Evolutionary conservation across 1,140 invertebrate genomes (phyloP).

Genomic region (Lordiphosa collinella): DNA sequence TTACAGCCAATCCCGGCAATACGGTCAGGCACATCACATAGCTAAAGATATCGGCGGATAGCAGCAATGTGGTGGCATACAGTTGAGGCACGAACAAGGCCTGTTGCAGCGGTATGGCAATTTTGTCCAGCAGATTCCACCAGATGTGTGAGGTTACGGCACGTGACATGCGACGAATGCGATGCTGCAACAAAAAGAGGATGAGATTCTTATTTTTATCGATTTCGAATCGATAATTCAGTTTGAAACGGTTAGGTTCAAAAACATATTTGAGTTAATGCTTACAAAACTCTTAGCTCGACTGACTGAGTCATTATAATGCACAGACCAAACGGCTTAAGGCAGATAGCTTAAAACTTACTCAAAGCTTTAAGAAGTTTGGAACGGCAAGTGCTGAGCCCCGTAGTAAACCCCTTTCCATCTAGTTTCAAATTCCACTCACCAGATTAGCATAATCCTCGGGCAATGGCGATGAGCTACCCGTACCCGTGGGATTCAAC

Average conservation of each 20-base stretch:
- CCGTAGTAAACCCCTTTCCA: no score
- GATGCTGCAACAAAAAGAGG: slow-evolving; percentile 28
- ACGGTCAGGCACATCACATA: slow-evolving; percentile 78
- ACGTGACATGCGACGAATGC: slow-evolving; percentile 63
- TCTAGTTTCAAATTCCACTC: slow-evolving; percentile 6
- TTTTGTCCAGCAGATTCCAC: slow-evolving; percentile 70
- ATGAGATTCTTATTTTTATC: no score
- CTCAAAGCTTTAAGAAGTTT: no score
- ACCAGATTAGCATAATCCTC: slow-evolving; percentile 57
- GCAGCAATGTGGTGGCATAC: slow-evolving; percentile 67
- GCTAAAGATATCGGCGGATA: slow-evolving; percentile 76
- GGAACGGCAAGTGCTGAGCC: no score
- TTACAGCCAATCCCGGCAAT: slow-evolving; percentile 65
- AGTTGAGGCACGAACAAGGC: slow-evolving; percentile 68
- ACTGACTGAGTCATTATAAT: no score
- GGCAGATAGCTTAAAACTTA: no score
- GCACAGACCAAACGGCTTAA: no score
- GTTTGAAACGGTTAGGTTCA: no score
- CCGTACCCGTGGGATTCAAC: slow-evolving; percentile 26
- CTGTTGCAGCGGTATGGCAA: slow-evolving; percentile 66
- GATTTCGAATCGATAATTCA: no score
- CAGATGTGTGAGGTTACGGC: slow-evolving; percentile 63
- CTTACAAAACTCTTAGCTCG: no score
- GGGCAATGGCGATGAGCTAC: slow-evolving; percentile 49
- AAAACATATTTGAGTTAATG: no score